Percentiles rank a stretch among this genome's conserved stretches.
Evolutionary conservation across 2,888 invertebrate species (phyloP).

Genomic region (Elysia crispata): DNA sequence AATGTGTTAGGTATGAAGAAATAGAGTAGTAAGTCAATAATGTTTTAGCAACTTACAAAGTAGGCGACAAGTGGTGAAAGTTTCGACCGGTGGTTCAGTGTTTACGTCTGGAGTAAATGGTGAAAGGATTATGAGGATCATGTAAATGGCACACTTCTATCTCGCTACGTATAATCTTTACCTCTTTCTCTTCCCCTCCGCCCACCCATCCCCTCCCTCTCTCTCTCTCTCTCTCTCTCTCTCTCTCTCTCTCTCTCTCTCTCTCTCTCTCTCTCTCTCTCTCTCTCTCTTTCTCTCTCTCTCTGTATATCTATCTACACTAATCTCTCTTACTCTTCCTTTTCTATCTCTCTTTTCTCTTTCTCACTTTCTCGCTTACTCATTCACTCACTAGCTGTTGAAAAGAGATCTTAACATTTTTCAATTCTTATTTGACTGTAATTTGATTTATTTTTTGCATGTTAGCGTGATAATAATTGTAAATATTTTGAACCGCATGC

Average conservation of each 20-base stretch:
- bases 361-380: too few species aligned
- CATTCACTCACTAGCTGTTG: too few species aligned
- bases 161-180: background rate
- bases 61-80: background rate
- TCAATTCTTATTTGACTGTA: too few species aligned
- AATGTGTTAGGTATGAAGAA: too few species aligned
- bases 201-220: slow-evolving; percentile 26
- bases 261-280: slow-evolving; percentile 33
- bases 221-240: slow-evolving; percentile 31
- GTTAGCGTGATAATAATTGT: too few species aligned
- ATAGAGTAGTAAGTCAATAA: too few species aligned
- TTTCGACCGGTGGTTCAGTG: background rate
- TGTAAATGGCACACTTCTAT: background rate
- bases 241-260: slow-evolving; percentile 34
- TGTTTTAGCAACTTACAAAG: background rate
- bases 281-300: background rate
- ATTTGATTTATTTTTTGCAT: too few species aligned
- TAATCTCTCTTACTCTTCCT: too few species aligned
- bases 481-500: too few species aligned
- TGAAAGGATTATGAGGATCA: background rate
- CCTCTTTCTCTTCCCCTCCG: background rate
- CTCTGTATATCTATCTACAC: too few species aligned
- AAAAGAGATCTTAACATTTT: too few species aligned
- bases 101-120: background rate
- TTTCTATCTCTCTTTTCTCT: too few species aligned